phyloP scores from a whole-genome alignment of 2,888 invertebrate genomes.

The Cheilosia grossa region DNA sequence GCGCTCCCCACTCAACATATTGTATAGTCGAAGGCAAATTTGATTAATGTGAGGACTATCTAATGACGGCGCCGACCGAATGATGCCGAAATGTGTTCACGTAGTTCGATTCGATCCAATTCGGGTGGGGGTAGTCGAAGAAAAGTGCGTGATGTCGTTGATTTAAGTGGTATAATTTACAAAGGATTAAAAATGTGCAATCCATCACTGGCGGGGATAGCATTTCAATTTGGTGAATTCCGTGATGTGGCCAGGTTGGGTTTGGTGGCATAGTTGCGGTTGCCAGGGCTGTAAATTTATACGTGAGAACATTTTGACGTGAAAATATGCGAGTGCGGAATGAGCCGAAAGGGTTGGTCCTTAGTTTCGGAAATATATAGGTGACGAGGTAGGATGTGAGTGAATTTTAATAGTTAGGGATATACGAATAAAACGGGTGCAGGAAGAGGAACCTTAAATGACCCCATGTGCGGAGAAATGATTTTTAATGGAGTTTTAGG shows the following conservation, averaged over 20 bases:
- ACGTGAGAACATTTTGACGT: constrained; percentile 61
- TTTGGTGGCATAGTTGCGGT: constrained; percentile 68
- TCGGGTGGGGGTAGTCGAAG: constrained; percentile 13
- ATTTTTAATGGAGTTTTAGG: too few species aligned
- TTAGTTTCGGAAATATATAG: neutral
- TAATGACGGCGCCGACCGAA: constrained; percentile 60
- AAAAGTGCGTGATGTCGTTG: constrained; percentile 76
- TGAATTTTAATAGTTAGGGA: constrained; percentile 6
- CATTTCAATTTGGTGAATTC: constrained; percentile 66
- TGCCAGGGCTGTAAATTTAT: constrained; percentile 53
- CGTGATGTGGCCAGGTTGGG: neutral
- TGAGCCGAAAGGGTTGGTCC: constrained; percentile 15
- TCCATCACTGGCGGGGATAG: constrained; percentile 74
- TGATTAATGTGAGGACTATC: constrained; percentile 72
- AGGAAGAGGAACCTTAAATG: too few species aligned
- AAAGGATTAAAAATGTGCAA: constrained; percentile 77
- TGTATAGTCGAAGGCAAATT: constrained; percentile 61
- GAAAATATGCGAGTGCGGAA: constrained; percentile 25
- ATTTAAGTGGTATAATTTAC: constrained; percentile 79
- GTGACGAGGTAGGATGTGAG: neutral
- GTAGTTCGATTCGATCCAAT: constrained; percentile 56
- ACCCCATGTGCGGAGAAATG: too few species aligned
- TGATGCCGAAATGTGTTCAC: constrained; percentile 67
- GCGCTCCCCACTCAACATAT: constrained; percentile 4
- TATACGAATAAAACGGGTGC: too few species aligned